A percentile compares a stretch with the other conserved stretches of the same genome.
These are phyloP conservation scores for Pseudomyrmex concolor DNA, from an alignment of 1,140 invertebrate genomes.

Conservation along the genomic window DNA sequence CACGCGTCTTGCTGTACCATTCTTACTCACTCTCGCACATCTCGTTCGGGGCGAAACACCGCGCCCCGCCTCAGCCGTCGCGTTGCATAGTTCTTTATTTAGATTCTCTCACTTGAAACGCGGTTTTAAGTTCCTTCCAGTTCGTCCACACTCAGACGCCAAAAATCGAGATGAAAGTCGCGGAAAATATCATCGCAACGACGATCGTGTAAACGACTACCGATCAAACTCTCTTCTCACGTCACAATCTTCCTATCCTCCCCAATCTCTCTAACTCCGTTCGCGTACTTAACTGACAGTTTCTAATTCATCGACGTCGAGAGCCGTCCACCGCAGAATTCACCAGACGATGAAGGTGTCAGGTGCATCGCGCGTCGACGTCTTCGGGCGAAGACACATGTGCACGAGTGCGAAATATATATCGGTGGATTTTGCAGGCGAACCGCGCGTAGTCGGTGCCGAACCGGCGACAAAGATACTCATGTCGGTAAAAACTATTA, in stretches of 20 bases:
- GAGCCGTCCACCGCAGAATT: constrained; percentile 6
- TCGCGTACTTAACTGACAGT: background rate
- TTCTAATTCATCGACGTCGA: constrained; percentile 11
- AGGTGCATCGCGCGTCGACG: constrained; percentile 30
- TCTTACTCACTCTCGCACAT: constrained; percentile 72
- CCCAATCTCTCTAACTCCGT: background rate
- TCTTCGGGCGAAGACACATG: constrained; percentile 38
- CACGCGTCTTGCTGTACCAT: constrained; percentile 78
- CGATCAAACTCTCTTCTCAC: background rate
- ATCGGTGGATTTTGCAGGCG: constrained; percentile 74
- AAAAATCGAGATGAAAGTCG: constrained; percentile 32
- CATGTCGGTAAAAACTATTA: constrained; percentile 74
- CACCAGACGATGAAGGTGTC: constrained; percentile 1
- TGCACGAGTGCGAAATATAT: constrained; percentile 54
- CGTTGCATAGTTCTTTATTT: constrained; percentile 78
- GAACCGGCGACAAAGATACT: constrained; percentile 79
- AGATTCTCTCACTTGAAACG: constrained; percentile 71
- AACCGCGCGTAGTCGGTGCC: constrained; percentile 68
- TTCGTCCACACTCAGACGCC: constrained; percentile 42
- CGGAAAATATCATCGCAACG: constrained; percentile 29
- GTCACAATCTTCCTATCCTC: background rate
- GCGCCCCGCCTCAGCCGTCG: constrained; percentile 58
- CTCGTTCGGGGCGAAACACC: constrained; percentile 41
- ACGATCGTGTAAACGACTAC: background rate
- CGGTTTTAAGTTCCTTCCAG: constrained; percentile 72